A percentile compares a stretch with the other conserved stretches of the same genome.
Conservation (phyloP, 2,888 invertebrate genomes). For the Drosophila stalkeri region DNA sequence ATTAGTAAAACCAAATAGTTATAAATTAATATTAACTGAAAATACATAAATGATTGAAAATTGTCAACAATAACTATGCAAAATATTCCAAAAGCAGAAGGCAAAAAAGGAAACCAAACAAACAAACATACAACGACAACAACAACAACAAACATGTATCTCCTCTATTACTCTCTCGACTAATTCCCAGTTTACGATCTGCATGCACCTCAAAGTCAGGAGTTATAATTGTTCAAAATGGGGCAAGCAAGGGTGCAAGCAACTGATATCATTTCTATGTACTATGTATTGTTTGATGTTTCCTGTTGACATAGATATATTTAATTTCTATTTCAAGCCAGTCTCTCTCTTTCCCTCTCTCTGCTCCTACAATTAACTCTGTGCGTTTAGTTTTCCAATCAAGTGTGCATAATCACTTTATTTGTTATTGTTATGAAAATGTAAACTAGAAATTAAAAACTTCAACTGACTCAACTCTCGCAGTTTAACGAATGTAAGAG, state of each 20-base stretch:
- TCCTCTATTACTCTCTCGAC: constrained; percentile 10
- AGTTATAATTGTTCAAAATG: constrained; percentile 10
- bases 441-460: constrained; percentile 35
- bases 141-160: neutral
- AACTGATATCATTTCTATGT: constrained; percentile 18
- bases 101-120: neutral
- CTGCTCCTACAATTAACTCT: constrained; percentile 1
- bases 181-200: constrained; percentile 45
- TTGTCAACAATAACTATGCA: constrained; percentile 49
- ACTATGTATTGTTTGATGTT: constrained; percentile 47
- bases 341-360: constrained; percentile 24
- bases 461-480: constrained; percentile 52
- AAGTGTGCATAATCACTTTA: constrained; percentile 69
- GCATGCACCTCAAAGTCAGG: constrained; percentile 52
- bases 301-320: constrained; percentile 48
- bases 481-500: constrained; percentile 20
- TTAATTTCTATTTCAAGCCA: constrained; percentile 22
- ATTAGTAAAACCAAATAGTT: constrained; percentile 67
- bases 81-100: constrained; percentile 20
- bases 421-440: constrained; percentile 80
- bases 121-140: neutral
- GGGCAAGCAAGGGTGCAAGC: neutral
- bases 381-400: constrained; percentile 64
- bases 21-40: constrained; percentile 50
- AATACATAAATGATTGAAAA: constrained; percentile 57